Evolutionary conservation across 2,797 vertebrate species (phyloP).

Genomic region (Amazonetta brasiliensis): DNA sequence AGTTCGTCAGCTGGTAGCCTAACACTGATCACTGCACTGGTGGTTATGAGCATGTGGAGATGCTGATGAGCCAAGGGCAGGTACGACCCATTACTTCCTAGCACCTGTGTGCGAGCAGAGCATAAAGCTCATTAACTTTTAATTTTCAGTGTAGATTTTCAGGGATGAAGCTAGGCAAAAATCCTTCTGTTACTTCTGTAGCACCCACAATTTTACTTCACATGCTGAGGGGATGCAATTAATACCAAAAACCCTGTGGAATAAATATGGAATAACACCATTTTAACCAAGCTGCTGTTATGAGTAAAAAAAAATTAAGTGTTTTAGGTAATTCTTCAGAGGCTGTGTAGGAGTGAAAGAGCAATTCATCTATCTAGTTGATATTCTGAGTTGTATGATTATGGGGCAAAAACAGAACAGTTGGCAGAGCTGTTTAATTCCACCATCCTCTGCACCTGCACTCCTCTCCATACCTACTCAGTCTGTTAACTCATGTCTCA

Average conservation of each 20-base stretch:
- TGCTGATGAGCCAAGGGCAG: neutral
- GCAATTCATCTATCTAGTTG: constrained; percentile 13
- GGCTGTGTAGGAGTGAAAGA: constrained; percentile 16
- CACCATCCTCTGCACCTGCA: neutral
- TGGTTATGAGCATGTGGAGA: neutral
- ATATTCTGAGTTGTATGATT: constrained; percentile 8
- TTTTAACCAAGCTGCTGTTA: neutral
- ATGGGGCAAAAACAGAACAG: neutral
- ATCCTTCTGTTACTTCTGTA: neutral
- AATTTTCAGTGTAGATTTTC: neutral
- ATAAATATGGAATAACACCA: neutral
- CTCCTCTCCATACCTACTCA: neutral
- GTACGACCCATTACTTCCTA: neutral
- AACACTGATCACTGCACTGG: neutral
- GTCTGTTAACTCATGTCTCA: neutral
- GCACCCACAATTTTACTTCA: neutral
- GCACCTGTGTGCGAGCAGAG: neutral
- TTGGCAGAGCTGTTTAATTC: constrained; percentile 5
- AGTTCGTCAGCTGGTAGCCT: neutral
- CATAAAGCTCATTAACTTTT: neutral
- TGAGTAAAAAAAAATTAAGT: neutral
- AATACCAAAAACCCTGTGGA: neutral
- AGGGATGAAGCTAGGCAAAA: neutral
- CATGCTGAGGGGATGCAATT: neutral
- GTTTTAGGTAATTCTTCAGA: constrained; percentile 23